Percentiles rank a stretch among this genome's conserved stretches.
Conservation (phyloP, 2,113 vertebrate species). For the Chauna torquata region DNA sequence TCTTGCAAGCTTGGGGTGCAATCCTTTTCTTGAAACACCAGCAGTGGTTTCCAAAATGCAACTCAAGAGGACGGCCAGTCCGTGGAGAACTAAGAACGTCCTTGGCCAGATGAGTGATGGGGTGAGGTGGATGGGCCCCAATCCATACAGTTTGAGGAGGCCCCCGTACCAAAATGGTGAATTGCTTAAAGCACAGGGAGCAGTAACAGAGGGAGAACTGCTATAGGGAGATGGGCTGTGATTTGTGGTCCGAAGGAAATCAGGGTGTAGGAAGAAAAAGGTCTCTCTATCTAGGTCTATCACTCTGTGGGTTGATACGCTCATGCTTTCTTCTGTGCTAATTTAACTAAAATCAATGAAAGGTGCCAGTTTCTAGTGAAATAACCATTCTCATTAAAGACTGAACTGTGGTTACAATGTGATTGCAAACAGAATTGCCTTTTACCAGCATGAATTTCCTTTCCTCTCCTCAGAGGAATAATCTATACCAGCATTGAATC, state of each 20-base stretch:
- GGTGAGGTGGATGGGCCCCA: not conserved
- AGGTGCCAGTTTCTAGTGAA: not conserved
- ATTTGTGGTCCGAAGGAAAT: not conserved
- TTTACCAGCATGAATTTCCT: not conserved
- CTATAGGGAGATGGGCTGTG: not conserved
- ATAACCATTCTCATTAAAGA: not conserved
- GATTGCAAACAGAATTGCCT: not conserved
- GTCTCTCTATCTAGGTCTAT: not conserved
- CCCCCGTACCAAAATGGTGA: accelerated
- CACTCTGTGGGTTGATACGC: not conserved
- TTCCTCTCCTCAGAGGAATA: not conserved
- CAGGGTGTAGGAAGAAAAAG: not conserved
- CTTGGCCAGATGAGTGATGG: too few species aligned
- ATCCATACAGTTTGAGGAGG: not conserved
- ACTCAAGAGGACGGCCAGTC: not conserved
- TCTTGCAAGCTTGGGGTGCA: not conserved
- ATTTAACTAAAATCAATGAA: not conserved
- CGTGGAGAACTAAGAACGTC: not conserved
- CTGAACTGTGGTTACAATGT: not conserved
- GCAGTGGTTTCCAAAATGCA: not conserved
- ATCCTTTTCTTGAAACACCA: not conserved
- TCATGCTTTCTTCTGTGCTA: not conserved
- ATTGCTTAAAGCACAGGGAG: not conserved
- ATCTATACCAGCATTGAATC: not conserved
- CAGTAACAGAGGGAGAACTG: not conserved